Base-by-base conservation (phyloP, 2,797 vertebrate species). In the Echeneis naucrates region DNA sequence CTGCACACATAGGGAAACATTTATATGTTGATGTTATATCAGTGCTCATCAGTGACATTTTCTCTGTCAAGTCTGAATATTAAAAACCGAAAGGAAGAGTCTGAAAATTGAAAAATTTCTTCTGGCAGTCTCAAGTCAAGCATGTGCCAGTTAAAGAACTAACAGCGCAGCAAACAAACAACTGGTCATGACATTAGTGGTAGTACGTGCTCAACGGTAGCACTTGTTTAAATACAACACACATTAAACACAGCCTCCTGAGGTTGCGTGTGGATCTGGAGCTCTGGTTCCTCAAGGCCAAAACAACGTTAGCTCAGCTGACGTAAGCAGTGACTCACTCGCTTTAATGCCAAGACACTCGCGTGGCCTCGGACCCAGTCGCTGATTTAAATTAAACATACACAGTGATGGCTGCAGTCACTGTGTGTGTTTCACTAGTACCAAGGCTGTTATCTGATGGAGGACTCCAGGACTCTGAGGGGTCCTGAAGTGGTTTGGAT, bases 1-100 rank as follows among this genome's bases (percentile, higher is more conserved):
- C 98, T 99, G 86, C 47, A 64, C 2, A 77, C 21, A 83, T 33
- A 44, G 17, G 21, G 11, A 57, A 23, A 54, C 32, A 74, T n/a
- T n/a, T n/a, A n/a, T n/a, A n/a, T n/a, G n/a, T n/a, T n/a, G n/a
- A n/a, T n/a, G n/a, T n/a, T n/a, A n/a, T n/a, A 38, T n/a, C 23
- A 5, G 5, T 23, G 33, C 75, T 8, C 17, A 35, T 74, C 30
- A 19, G 21, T 9, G 8, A n/a, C n/a, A n/a, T n/a, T n/a, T n/a
- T n/a, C n/a, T n/a, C n/a, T n/a, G n/a, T n/a, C n/a, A n/a, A 37
- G 37, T 35, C 9, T 50, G 26, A 77, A 75, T 73, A 67, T 16
- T 1, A 51, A 48, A 67, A 74, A 27, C 7, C 23, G 7, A 60
- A n/a, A 26, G 27, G 44, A 50, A 16, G 27, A 68, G 64, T 68